Base-by-base conservation (phyloP, 2,797 vertebrate species). In the Rallus crepitans region DNA sequence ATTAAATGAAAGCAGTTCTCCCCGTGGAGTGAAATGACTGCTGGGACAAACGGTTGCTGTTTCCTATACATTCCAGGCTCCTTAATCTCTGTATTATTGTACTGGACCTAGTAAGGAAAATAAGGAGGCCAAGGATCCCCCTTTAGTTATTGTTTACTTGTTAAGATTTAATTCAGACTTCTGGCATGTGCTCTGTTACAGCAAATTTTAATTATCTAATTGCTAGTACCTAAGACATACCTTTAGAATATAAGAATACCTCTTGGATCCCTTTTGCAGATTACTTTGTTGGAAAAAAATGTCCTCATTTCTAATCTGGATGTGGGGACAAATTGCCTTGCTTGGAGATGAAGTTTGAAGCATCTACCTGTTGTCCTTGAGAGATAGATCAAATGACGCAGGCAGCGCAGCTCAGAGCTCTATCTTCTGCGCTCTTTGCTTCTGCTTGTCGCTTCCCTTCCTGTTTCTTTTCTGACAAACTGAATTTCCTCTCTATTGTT, bases 401-500 rank as follows among this genome's bases (percentile, higher is more conserved):
- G 37, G 30, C 82, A 76, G 35, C 11, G 1, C 15, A 45, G 42
- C 68, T 65, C 52, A 45, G 59, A 89, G 82, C 20, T 57, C 28
- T n/a, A 1, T 53, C 28, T 88, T 66, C 66, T 0, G 2, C 0
- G 0, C 28, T 86, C 50, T 72, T 86, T 93, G 71, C 60, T 93
- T 91, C 82, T 94, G 70, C 30, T 88, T 79, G 55, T 77, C n/a
- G 24, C 63, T 94, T 95, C 63, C 68, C 18, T 84, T 96, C 83
- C 73, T 94, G 73, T 63, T 96, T 90, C 77, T 94, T 80, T 84
- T 77, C 55, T 92, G 59, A 93, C 90, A 90, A 60, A 75, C 65
- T 57, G 53, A 81, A 81, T 93, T 97, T 97, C 95, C 94, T 95
- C 79, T 78, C 94, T 71, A 57, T 97, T 95, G 87, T 96, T 94